Percentiles rank a stretch among this genome's conserved stretches.
Evolutionary conservation across 2,797 vertebrate species (phyloP).

Genomic region (Pipistrellus pipistrellus): DNA sequence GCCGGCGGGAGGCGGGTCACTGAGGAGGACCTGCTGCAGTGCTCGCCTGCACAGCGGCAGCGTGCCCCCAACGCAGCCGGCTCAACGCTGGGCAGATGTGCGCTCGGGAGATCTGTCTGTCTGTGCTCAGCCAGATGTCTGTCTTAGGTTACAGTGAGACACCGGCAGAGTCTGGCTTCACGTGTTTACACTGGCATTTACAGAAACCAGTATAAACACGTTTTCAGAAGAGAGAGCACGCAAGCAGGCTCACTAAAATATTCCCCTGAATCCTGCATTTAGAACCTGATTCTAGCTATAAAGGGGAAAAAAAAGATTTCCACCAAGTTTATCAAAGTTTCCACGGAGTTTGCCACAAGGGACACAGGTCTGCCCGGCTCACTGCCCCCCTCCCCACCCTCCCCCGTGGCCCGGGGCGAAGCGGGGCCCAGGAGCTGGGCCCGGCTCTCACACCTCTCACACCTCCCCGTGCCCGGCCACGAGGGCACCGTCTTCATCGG

Average conservation of each 20-base stretch:
- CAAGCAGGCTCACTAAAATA: background rate
- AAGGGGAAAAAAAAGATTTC: background rate
- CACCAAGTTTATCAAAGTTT: background rate
- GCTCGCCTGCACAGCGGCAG: background rate
- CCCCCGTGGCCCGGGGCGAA: background rate
- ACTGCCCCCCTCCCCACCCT: accelerated
- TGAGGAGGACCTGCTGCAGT: background rate
- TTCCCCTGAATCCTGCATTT: background rate
- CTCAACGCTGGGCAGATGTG: background rate
- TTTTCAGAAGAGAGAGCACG: background rate
- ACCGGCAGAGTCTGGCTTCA: background rate
- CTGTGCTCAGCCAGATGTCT: background rate
- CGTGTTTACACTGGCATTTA: background rate
- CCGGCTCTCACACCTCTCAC: background rate
- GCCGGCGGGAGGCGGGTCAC: no score
- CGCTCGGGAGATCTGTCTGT: background rate
- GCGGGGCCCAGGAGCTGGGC: no score
- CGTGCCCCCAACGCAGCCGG: background rate
- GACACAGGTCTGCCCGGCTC: no score
- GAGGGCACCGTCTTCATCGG: background rate
- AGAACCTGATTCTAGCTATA: background rate
- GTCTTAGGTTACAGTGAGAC: background rate
- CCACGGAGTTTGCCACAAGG: background rate
- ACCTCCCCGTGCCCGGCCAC: accelerated
- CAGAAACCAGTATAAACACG: background rate